Percentiles rank a stretch among this genome's conserved stretches.
These are phyloP conservation scores for Carassius carassius DNA, from an alignment of 2,113 vertebrate genomes.

Conservation along the genomic window DNA sequence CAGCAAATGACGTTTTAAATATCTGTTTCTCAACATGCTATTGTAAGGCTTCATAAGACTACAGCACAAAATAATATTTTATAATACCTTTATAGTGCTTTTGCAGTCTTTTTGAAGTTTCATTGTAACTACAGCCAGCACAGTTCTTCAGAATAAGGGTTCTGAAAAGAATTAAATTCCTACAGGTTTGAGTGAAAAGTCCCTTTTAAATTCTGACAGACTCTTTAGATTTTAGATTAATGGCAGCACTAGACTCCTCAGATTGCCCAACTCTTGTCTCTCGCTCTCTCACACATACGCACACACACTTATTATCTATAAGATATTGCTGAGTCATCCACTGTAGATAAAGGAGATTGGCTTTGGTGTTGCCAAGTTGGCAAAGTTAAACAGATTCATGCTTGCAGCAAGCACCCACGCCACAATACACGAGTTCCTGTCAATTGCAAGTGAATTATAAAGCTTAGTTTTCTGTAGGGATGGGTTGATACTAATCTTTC, in stretches of 20 bases:
- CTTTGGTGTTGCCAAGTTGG: not conserved
- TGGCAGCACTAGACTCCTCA: not conserved
- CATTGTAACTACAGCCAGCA: not conserved
- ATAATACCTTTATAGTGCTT: not conserved
- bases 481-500: not conserved
- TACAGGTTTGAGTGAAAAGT: not conserved
- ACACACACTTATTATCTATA: not conserved
- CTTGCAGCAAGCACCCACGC: not conserved
- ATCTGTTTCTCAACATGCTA: too few relatives aligned
- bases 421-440: not conserved
- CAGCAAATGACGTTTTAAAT: too few relatives aligned
- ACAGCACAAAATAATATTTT: not conserved
- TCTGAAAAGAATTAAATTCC: not conserved
- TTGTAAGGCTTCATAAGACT: not conserved
- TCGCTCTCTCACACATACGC: not conserved
- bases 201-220: not conserved
- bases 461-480: not conserved
- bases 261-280: too few relatives aligned
- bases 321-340: conserved; percentile 8
- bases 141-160: not conserved
- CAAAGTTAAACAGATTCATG: conserved; percentile 6
- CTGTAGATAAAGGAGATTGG: not conserved
- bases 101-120: not conserved
- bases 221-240: not conserved
- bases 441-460: conserved; percentile 2